phyloP scores from a whole-genome alignment of 2,113 vertebrate species.

The Carassius carassius region DNA sequence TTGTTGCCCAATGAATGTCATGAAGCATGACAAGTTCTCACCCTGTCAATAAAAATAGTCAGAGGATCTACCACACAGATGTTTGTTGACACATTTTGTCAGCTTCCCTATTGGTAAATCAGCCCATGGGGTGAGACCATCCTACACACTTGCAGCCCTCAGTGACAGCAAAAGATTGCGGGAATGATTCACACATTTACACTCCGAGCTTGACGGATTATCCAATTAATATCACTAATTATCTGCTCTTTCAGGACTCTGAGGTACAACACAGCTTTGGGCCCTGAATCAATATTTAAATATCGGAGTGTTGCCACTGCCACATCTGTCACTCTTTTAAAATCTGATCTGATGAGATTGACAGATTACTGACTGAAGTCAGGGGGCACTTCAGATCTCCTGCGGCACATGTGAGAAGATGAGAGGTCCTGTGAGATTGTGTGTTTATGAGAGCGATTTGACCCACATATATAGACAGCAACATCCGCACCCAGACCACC shows the following conservation, averaged over 20 bases:
- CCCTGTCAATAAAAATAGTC: conserved; percentile 40
- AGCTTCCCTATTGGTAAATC: conserved; percentile 59
- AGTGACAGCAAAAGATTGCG: conserved; percentile 71
- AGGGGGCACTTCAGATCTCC: conserved; percentile 33
- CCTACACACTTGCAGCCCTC: conserved; percentile 60
- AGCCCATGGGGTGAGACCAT: conserved; percentile 56
- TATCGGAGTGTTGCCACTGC: conserved; percentile 67
- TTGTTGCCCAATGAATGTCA: neutral
- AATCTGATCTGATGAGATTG: conserved; percentile 70
- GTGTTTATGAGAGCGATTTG: conserved; percentile 1
- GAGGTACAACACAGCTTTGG: conserved; percentile 69
- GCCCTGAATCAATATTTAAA: conserved; percentile 76
- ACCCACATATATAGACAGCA: conserved; percentile 11
- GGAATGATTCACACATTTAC: conserved; percentile 71
- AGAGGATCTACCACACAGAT: conserved; percentile 55
- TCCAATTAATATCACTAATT: conserved; percentile 82
- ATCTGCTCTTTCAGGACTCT: conserved; percentile 69
- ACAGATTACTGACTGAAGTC: conserved; percentile 44
- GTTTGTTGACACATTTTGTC: conserved; percentile 64
- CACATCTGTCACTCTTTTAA: conserved; percentile 64
- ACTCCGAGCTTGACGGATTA: conserved; percentile 77
- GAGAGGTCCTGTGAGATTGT: neutral
- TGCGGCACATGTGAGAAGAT: conserved; percentile 32
- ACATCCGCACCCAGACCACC: neutral
- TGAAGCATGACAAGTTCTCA: neutral